A percentile compares a stretch with the other conserved stretches of the same genome.
These are phyloP conservation scores for Entomobrya proxima DNA, from an alignment of 2,888 invertebrate species.

Conservation along the genomic window DNA sequence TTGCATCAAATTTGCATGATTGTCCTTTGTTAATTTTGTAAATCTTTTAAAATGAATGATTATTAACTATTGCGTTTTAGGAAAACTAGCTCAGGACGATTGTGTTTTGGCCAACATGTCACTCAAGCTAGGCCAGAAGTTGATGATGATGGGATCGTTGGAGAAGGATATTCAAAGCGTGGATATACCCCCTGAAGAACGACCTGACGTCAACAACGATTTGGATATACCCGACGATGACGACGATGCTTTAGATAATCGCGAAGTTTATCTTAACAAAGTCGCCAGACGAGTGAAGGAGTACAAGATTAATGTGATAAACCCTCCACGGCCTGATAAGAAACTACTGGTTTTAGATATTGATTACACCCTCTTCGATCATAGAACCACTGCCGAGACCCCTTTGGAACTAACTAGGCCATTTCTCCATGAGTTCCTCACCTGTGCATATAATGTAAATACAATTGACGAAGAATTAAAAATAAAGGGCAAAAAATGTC, in stretches of 20 bases:
- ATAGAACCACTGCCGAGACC: slow-evolving; percentile 93
- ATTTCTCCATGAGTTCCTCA: slow-evolving; percentile 94
- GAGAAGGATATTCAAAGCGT: slow-evolving; percentile 94
- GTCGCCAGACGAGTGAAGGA: slow-evolving; percentile 78
- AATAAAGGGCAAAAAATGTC: too few relatives aligned
- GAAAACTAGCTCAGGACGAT: slow-evolving; percentile 90
- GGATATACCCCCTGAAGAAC: slow-evolving; percentile 84
- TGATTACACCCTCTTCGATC: slow-evolving; percentile 97
- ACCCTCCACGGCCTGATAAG: slow-evolving; percentile 89
- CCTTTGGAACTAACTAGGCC: slow-evolving; percentile 95
- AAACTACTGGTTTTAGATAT: slow-evolving; percentile 95
- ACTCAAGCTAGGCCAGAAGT: slow-evolving; percentile 90
- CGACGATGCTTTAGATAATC: slow-evolving; percentile 84
- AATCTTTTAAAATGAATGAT: too few relatives aligned
- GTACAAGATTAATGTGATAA: slow-evolving; percentile 82
- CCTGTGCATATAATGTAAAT: slow-evolving; percentile 84
- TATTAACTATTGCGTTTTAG: too few relatives aligned
- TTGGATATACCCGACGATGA: slow-evolving; percentile 79
- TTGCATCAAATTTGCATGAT: too few relatives aligned
- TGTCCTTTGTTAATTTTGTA: too few relatives aligned
- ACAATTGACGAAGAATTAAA: too few relatives aligned
- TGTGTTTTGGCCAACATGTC: slow-evolving; percentile 86
- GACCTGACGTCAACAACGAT: slow-evolving; percentile 73
- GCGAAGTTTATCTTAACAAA: slow-evolving; percentile 80
- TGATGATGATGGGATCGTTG: slow-evolving; percentile 98